Evolutionary conservation across 1,140 invertebrate species (phyloP).

Genomic region (Bombus sylvicola): DNA sequence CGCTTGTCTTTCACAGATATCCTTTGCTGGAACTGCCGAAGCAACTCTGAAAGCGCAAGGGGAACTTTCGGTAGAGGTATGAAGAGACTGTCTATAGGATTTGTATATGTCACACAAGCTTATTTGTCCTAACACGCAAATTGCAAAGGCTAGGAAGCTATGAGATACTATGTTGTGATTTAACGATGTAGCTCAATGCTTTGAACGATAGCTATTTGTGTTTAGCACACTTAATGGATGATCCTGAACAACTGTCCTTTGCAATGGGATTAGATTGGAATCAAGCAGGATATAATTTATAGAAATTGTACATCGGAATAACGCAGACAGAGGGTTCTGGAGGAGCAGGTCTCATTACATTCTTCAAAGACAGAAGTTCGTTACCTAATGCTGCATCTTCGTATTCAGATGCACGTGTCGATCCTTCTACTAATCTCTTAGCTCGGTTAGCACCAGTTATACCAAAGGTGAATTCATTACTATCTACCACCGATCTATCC

Average conservation of each 20-base stretch:
- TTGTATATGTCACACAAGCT: neutral
- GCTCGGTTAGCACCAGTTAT: constrained; percentile 85
- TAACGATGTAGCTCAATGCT: constrained; percentile 42
- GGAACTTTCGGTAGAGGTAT: constrained; percentile 90
- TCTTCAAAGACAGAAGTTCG: constrained; percentile 79
- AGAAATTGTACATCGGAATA: constrained; percentile 90
- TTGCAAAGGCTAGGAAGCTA: neutral
- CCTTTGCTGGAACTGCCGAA: constrained; percentile 89
- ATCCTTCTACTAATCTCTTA: constrained; percentile 72
- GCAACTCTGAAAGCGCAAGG: constrained; percentile 89
- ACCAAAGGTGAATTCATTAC: constrained; percentile 86
- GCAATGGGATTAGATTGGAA: constrained; percentile 59
- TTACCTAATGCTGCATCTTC: constrained; percentile 64
- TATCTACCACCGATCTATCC: neutral
- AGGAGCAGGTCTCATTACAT: constrained; percentile 78
- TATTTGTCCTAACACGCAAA: neutral
- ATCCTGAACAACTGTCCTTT: constrained; percentile 64
- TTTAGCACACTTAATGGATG: constrained; percentile 47
- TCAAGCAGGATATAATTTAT: constrained; percentile 74
- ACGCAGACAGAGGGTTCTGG: constrained; percentile 86
- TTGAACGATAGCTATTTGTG: constrained; percentile 54
- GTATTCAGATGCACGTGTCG: constrained; percentile 62
- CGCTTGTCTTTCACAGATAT: constrained; percentile 87
- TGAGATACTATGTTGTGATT: neutral
- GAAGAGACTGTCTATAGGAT: neutral